Conservation (phyloP, 2,888 invertebrate genomes). For the Yponomeuta plumbellus region DNA sequence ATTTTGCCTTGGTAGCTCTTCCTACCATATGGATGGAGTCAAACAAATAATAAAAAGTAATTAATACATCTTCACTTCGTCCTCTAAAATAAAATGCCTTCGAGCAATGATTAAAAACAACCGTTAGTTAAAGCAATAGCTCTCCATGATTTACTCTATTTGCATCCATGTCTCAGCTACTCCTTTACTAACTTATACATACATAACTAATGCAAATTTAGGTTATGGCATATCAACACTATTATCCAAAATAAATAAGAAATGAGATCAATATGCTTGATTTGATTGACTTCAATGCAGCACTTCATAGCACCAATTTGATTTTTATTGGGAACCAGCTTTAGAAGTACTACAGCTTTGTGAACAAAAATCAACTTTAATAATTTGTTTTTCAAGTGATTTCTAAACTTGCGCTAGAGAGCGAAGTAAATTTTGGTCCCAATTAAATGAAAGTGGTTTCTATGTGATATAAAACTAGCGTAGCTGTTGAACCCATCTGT, state of each 20-base stretch:
- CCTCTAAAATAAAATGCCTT: constrained; percentile 7
- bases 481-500: not conserved
- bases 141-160: constrained; percentile 31
- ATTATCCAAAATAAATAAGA: constrained; percentile 62
- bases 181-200: constrained; percentile 36
- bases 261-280: constrained; percentile 67
- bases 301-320: constrained; percentile 14
- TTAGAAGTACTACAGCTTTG: not conserved
- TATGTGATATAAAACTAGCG: not conserved
- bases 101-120: not conserved
- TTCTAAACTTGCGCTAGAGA: constrained; percentile 6
- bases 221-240: constrained; percentile 60
- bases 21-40: constrained; percentile 5
- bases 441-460: constrained; percentile 11
- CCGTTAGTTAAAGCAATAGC: constrained; percentile 28
- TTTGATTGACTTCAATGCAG: constrained; percentile 25
- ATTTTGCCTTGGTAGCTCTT: not conserved
- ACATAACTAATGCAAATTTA: constrained; percentile 47
- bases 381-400: constrained; percentile 4
- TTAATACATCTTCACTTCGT: constrained; percentile 2
- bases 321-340: constrained; percentile 10
- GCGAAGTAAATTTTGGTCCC: constrained; percentile 14
- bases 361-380: constrained; percentile 1
- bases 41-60: constrained; percentile 10
- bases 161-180: constrained; percentile 12